Conservation (phyloP, 2,888 invertebrate genomes). For the Drosophila anceps region DNA sequence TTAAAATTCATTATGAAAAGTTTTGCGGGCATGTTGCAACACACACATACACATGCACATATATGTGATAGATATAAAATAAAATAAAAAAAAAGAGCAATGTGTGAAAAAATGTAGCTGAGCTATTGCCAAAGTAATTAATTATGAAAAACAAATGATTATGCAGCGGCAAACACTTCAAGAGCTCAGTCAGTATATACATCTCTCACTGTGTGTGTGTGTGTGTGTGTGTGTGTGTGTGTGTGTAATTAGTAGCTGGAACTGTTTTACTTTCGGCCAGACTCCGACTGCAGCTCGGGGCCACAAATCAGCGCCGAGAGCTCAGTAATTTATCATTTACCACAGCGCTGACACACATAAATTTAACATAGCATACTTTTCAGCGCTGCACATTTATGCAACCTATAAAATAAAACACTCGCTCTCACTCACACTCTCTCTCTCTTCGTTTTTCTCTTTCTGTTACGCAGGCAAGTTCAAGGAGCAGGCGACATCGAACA, state of each 20-base stretch:
- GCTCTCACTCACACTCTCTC: neutral
- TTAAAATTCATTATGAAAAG: constrained; percentile 80
- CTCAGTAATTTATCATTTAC: constrained; percentile 58
- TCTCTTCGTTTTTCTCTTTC: neutral
- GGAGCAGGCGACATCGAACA: constrained; percentile 96
- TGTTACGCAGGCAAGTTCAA: constrained; percentile 89
- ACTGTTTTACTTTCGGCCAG: constrained; percentile 23
- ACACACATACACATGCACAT: constrained; percentile 4
- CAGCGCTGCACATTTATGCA: constrained; percentile 53
- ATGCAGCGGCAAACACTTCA: constrained; percentile 68
- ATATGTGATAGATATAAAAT: constrained; percentile 20
- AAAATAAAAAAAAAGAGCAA: constrained; percentile 3
- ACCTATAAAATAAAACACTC: constrained; percentile 33
- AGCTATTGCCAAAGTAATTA: constrained; percentile 71
- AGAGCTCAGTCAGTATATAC: constrained; percentile 18
- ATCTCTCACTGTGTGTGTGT: neutral
- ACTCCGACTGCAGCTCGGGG: constrained; percentile 13
- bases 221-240: constrained; percentile 20
- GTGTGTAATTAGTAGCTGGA: constrained; percentile 61
- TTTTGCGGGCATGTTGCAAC: constrained; percentile 63
- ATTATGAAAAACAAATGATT: constrained; percentile 76
- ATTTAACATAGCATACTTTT: constrained; percentile 70
- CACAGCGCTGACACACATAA: constrained; percentile 71
- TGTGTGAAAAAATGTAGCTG: constrained; percentile 39
- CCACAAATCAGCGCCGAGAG: constrained; percentile 71